Conservation (phyloP, 2,113 vertebrate genomes). For the Pomatorhinus ruficollis region DNA sequence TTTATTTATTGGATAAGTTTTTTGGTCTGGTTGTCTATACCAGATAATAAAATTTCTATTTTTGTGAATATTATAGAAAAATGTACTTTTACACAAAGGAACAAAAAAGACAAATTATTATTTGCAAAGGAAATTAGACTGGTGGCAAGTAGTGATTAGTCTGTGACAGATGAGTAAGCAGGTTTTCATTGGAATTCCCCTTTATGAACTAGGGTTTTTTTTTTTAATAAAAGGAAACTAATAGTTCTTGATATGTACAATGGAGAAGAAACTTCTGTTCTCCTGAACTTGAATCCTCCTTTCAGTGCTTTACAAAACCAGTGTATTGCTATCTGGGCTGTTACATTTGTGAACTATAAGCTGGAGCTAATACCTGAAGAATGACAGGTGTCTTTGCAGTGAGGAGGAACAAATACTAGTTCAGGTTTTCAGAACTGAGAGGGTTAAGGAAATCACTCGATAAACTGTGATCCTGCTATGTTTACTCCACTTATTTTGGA, state of each 20-base stretch:
- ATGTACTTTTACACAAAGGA: not conserved
- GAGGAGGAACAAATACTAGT: not conserved
- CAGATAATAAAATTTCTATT: not conserved
- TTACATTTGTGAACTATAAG: not conserved
- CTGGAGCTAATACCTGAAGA: not conserved
- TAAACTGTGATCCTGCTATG: not conserved
- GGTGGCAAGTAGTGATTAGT: not conserved
- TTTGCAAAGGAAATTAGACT: not conserved
- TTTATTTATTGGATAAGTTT: not conserved
- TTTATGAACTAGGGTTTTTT: not conserved
- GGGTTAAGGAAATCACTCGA: not conserved
- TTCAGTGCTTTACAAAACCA: not conserved
- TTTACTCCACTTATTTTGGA: not conserved
- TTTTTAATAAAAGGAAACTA: not conserved
- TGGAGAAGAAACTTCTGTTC: not conserved
- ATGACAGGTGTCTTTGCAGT: not conserved
- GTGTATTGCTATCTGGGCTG: not conserved
- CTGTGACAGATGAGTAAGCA: not conserved
- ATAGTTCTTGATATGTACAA: not conserved
- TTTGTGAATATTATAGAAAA: not conserved
- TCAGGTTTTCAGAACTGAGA: not conserved
- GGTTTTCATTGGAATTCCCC: not conserved
- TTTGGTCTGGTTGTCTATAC: not conserved
- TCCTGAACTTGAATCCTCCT: not conserved
- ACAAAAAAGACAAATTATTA: not conserved